These are phyloP conservation scores for Symphodus melops DNA, from an alignment of 2,113 vertebrate genomes.

Conservation along the genomic window DNA sequence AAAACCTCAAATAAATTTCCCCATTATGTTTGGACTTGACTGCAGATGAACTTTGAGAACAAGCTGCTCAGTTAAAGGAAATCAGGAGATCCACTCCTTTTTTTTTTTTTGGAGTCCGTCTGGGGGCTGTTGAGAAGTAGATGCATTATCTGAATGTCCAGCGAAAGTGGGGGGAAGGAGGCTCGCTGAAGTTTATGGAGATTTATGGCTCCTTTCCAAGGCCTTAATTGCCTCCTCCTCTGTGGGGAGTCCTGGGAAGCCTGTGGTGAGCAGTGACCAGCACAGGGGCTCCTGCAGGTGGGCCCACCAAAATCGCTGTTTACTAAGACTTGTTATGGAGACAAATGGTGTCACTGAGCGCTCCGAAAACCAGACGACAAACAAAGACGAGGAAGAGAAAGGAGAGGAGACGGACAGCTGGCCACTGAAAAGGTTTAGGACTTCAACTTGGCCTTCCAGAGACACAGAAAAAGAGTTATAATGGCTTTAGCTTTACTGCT, in stretches of 20 bases:
- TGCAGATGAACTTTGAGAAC: constrained; percentile 25
- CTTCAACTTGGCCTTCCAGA: constrained; percentile 81
- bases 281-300: constrained; percentile 80
- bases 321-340: constrained; percentile 80
- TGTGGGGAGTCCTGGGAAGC: constrained; percentile 79
- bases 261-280: constrained; percentile 61
- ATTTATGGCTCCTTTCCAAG: constrained; percentile 83
- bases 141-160: constrained; percentile 73
- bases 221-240: constrained; percentile 83
- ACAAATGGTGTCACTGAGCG: constrained; percentile 79
- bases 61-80: constrained; percentile 40
- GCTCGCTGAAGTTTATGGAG: constrained; percentile 85
- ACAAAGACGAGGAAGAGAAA: constrained; percentile 62
- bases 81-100: constrained; percentile 20
- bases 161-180: constrained; percentile 69
- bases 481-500: constrained; percentile 40
- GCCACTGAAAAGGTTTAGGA: constrained; percentile 43
- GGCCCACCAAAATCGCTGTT: constrained; percentile 69
- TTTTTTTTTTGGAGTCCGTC: constrained; percentile 42
- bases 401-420: constrained; percentile 53
- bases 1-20: background rate
- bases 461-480: constrained; percentile 42
- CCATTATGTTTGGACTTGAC: constrained; percentile 33
- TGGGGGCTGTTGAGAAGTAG: constrained; percentile 56
- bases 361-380: constrained; percentile 65